phyloP scores from a whole-genome alignment of 2,797 vertebrate genomes.

The Neoniphon sammara region DNA sequence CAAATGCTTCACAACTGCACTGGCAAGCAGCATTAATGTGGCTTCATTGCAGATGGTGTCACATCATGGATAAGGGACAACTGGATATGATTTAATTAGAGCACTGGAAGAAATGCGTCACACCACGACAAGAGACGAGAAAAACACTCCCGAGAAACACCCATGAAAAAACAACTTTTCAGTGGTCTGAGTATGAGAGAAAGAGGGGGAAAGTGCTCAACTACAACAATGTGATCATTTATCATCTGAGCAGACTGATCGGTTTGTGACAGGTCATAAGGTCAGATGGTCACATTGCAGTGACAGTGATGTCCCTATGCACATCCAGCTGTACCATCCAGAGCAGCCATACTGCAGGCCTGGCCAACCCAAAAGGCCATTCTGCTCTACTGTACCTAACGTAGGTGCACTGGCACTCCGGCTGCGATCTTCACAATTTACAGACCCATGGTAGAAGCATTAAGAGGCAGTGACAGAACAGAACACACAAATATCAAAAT shows the following conservation, averaged over 20 bases:
- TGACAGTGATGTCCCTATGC: constrained; percentile 6
- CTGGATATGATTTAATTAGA: constrained; percentile 47
- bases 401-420: constrained; percentile 90
- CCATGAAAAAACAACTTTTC: not conserved
- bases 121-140: not conserved
- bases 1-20: constrained; percentile 7
- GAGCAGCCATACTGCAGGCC: constrained; percentile 69
- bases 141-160: not conserved
- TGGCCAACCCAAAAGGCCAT: constrained; percentile 30
- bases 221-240: constrained; percentile 17
- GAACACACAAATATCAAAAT: not conserved
- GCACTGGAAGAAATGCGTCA: constrained; percentile 19
- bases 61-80: constrained; percentile 56
- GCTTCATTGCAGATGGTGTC: constrained; percentile 65
- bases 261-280: not conserved
- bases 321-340: constrained; percentile 61
- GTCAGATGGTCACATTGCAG: constrained; percentile 15
- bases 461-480: constrained; percentile 4
- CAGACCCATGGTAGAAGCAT: constrained; percentile 34
- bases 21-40: not conserved
- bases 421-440: constrained; percentile 86
- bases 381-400: constrained; percentile 86
- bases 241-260: too few species aligned
- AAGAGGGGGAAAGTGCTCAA: too few species aligned
- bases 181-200: not conserved